Percentiles rank a stretch among this genome's conserved stretches.
These are phyloP conservation scores for Carollia perspicillata DNA, from an alignment of 2,113 vertebrate species.

Conservation along the genomic window DNA sequence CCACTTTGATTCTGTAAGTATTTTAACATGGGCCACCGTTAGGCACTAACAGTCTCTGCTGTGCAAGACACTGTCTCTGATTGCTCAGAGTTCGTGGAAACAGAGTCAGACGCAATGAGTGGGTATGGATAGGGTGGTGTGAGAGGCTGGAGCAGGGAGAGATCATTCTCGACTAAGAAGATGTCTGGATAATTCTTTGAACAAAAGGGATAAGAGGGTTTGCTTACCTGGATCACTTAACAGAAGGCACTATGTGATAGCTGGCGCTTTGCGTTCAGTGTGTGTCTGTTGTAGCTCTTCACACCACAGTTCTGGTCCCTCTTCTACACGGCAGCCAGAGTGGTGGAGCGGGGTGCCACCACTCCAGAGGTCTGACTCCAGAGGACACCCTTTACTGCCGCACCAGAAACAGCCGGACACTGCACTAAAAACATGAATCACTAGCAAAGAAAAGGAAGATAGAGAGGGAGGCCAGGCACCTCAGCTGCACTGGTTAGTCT, in stretches of 20 bases:
- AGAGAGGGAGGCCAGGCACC: not conserved
- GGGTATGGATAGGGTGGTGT: not conserved
- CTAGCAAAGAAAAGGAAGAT: not conserved
- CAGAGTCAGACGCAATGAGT: not conserved
- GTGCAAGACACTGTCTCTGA: not conserved
- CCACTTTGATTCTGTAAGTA: not conserved
- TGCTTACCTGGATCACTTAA: not conserved
- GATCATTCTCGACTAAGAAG: not conserved
- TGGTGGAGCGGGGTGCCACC: not conserved
- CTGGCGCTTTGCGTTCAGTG: not conserved
- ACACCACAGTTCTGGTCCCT: not conserved
- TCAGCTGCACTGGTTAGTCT: not conserved
- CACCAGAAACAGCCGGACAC: not conserved
- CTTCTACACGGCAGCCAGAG: not conserved
- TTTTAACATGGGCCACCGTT: not conserved
- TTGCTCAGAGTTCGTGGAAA: not conserved
- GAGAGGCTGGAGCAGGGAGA: not conserved
- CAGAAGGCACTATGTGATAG: not conserved
- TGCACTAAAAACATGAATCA: not conserved
- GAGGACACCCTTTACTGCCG: not conserved
- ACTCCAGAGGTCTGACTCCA: not conserved
- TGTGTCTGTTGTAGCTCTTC: not conserved
- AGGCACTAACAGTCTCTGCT: too few relatives aligned
- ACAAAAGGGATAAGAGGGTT: not conserved
- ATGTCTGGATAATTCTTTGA: not conserved